Base-by-base conservation (phyloP, 64 coral and sea anemone genomes). In the Hydrozoanthus tunicans region DNA sequence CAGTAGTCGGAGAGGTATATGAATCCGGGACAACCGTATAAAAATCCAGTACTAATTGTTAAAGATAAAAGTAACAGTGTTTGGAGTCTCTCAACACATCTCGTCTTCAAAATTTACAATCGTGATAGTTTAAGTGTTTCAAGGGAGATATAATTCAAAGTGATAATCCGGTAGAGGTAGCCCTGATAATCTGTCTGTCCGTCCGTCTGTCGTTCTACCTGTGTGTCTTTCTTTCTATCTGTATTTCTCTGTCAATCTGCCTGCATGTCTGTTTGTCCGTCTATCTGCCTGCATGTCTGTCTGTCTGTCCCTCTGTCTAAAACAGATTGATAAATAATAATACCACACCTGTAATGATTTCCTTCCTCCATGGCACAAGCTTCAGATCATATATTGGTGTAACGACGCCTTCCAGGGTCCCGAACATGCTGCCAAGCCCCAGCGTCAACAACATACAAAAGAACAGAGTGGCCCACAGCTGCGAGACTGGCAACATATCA, bases 391-490 rank as follows among this genome's bases (percentile, higher is more conserved):
- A 88, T 58, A 88, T 88, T 12, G 67, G 70, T 14, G 84, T 88
- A 6, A 88, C 70, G 23, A 88, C 84, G 7, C 84, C 84, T 24
- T 88, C 84, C 5, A 88, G 55, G 12, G 84, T 88, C 13, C 84
- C 84, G 4, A 88, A 88, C 84, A 88, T 88, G 68, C 84, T 88
- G 10, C 84, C 84, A 1, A 88, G 84, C 2, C 84, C 84, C 0
- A 88, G 68, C 4, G 84, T 88, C 20, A 88, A 56, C 68, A 88
- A 88, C 84, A 88, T 88, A 73, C 84, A 88, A 56, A 88, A 88
- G 84, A 88, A 88, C 24, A 88, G 68, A 3, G 84, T 88, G 68
- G 84, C 84, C 84, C 84, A 88, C 12, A 88, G 69, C 17, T 88
- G 84, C 3, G 84, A 61, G 56, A 88, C 54, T 3, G 84, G 84